Base-by-base conservation (phyloP, 2,797 vertebrate genomes). In the Sebastes trivittatus region DNA sequence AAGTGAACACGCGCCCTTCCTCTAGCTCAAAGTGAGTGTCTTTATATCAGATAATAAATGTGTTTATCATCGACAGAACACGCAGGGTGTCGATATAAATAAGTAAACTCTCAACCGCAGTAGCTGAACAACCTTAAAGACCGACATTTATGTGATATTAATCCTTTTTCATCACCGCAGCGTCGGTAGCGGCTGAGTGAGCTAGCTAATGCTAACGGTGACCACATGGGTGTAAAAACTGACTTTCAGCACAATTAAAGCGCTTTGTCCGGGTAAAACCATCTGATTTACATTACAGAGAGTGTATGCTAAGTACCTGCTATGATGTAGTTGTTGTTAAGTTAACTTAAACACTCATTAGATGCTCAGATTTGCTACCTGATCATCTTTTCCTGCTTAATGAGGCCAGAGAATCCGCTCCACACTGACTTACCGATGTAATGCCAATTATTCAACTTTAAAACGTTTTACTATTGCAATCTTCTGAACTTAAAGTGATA, bases 21-120 rank as follows among this genome's bases (percentile, higher is more conserved):
- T 60, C 55, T 84, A 82, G 76, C 80, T 75, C 83, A 95, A 95
- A 94, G 95, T 95, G 86, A 95, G 95, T 95, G 23, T 9, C 13
- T 36, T 66, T 65, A 82, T 70, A 72, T 29, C 13, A 2, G 2
- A 1, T 6, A 79, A 69, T 27, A 69, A 72, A 42, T 10, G 0
- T 6, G 1, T 7, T 2, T 46, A 25, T 7, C 13, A 2, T 4
- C 1, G 1, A 0, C 0, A 7, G 9, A 75, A 75, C 2, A 2
- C 0, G 0, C 0, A 0, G 2, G 5, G 0, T 4, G 1, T 11
- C 1, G 0, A 4, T 6, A 46, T 2, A 46, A 86, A 63, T 6
- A 18, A 22, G 3, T 30, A 3, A 11, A 7, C 3, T 7, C 20
- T 1, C 4, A 11, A 10, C 1, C 2, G 0, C 0, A 1, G 3